Evolutionary conservation across 2,888 invertebrate species (phyloP), one percentile per base, ranked within the genome.

Genomic region (Cyclophora punctaria): DNA sequence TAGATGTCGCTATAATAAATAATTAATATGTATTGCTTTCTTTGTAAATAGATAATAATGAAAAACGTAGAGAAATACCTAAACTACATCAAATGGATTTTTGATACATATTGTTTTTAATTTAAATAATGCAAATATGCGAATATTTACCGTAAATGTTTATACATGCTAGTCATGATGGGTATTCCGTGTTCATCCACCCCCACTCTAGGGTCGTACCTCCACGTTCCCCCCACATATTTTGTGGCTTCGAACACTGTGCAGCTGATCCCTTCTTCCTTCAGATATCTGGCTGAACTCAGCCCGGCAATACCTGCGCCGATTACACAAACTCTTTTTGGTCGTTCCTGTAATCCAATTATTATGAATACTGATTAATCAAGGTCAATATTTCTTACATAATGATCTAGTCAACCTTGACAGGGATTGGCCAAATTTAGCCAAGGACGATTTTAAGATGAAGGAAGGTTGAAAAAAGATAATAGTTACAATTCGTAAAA

Each of bases 171-270:
- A 3, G n/a, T n/a, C n/a, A 5, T 3, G 3, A 95, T 79, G 0
- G 93, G 93, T 7, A 92, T 64, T 0, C 93, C 94, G 73, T 92
- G 84, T 45, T 92, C 89, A 59, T 94, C 93, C 0, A 77, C 63
- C 1, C 92, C 93, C 2, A 89, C 85, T 33, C 87, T 73, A 4
- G 94, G 92, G 4, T 91, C 92, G 70, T 94, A 95, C 35, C 92
- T 85, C 96, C 96, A 96, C 0, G 94, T 94, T 2, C 96, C 96
- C 3, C 96, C 96, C n/a, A 95, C 73, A 48, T 85, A 68, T 7
- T 82, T 82, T 0, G 91, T 89, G 59, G 93, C 93, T 67, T 96
- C 96, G 66, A 92, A 95, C 5, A 93, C 91, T 0, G 86, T 87
- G 66, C 90, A 89, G 56, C 90, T 86, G 52, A 78, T 75, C 1